Percentiles rank a stretch among this genome's conserved stretches.
Conservation (phyloP, 1,140 invertebrate genomes). For the Pogonognathellus flavescens region DNA sequence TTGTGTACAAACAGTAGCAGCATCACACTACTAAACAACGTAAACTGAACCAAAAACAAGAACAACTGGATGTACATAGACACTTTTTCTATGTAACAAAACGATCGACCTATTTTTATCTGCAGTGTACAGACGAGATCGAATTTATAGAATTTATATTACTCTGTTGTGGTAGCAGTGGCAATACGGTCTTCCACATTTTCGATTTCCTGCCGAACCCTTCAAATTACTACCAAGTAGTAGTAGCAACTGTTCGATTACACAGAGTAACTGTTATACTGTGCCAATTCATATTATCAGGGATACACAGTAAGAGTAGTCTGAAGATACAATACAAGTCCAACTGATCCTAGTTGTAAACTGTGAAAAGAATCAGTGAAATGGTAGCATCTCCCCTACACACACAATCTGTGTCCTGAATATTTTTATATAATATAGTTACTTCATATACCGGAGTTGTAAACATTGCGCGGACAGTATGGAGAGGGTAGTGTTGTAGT, state of each 20-base stretch:
- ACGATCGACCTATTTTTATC: slow-evolving; percentile 47
- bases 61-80: background rate
- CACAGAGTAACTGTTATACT: background rate
- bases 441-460: too few relatives aligned
- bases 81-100: background rate
- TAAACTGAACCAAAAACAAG: background rate
- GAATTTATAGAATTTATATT: too few relatives aligned
- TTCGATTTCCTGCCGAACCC: slow-evolving; percentile 39
- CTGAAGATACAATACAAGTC: too few relatives aligned
- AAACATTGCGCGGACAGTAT: too few relatives aligned
- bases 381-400: background rate
- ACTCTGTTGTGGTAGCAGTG: too few relatives aligned
- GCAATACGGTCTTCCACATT: slow-evolving; percentile 7
- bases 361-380: slow-evolving; percentile 22
- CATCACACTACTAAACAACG: background rate
- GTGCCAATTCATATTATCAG: background rate
- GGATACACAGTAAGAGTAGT: background rate
- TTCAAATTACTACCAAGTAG: slow-evolving; percentile 51
- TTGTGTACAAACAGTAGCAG: background rate
- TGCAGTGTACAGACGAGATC: background rate
- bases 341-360: slow-evolving; percentile 9
- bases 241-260: slow-evolving; percentile 34
- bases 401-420: too few relatives aligned
- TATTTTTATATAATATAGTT: too few relatives aligned
- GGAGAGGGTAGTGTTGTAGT: background rate